These are phyloP conservation scores for Peucedramus taeniatus DNA, from an alignment of 2,113 vertebrate genomes.

Conservation along the genomic window DNA sequence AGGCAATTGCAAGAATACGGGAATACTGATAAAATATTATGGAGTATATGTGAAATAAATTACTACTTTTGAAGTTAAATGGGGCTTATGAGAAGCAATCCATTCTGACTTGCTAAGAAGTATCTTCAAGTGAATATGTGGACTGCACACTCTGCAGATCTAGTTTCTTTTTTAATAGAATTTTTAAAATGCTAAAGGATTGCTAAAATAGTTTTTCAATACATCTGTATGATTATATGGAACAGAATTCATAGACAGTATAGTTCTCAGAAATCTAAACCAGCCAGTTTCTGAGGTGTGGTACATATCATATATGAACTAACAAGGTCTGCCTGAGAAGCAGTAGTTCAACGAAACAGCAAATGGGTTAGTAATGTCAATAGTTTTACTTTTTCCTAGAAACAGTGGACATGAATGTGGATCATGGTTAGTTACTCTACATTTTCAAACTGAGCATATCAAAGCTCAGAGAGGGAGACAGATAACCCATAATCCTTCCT, in stretches of 20 bases:
- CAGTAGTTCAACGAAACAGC: background rate
- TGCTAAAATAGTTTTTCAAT: background rate
- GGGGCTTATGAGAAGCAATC: background rate
- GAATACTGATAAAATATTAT: background rate
- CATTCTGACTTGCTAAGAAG: background rate
- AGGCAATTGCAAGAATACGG: background rate
- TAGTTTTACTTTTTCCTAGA: background rate
- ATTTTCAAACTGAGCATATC: background rate
- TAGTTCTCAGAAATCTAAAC: background rate
- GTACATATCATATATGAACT: too few relatives aligned
- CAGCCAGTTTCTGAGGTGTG: background rate
- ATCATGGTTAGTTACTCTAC: background rate
- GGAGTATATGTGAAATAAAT: background rate
- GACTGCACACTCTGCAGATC: fast-evolving
- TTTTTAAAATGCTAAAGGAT: background rate
- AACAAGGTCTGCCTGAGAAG: background rate
- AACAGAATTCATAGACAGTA: background rate
- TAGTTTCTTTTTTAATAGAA: background rate
- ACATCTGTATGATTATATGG: background rate
- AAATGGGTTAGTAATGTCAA: background rate
- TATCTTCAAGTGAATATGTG: background rate
- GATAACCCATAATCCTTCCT: background rate
- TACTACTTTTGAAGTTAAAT: background rate
- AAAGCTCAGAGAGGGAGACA: background rate
- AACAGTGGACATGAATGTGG: background rate